These are phyloP conservation scores for Gobiocypris rarus DNA, from an alignment of 2,113 vertebrate species.

Conservation along the genomic window DNA sequence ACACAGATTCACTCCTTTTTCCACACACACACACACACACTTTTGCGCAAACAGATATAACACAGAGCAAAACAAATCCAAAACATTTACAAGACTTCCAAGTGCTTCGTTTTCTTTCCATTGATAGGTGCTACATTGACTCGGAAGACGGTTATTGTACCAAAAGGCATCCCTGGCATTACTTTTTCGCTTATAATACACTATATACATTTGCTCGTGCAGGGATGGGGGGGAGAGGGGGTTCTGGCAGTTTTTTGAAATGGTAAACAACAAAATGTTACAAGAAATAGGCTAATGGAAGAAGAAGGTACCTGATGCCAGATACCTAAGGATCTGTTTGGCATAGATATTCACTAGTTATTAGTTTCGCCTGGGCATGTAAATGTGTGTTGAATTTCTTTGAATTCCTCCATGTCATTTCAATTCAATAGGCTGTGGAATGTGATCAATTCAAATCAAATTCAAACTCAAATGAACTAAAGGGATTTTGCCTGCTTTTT, in stretches of 20 bases:
- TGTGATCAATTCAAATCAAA: constrained; percentile 14
- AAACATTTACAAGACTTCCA: constrained; percentile 52
- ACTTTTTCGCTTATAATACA: constrained; percentile 47
- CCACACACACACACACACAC: constrained; percentile 46
- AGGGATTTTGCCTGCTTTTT: neutral
- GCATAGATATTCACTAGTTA: neutral
- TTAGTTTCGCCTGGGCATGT: neutral
- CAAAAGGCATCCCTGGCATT: constrained; percentile 72
- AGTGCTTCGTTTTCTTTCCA: constrained; percentile 32
- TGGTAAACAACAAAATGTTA: constrained; percentile 13
- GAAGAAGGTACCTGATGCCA: neutral
- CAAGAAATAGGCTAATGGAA: constrained; percentile 16
- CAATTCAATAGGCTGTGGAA: neutral
- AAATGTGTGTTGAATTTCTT: neutral
- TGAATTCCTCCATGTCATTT: constrained; percentile 1
- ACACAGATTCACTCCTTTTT: neutral
- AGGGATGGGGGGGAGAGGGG: constrained; percentile 23
- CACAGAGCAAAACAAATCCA: constrained; percentile 59
- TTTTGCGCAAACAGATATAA: constrained; percentile 69
- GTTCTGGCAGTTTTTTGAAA: constrained; percentile 49
- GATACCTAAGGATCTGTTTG: constrained; percentile 14
- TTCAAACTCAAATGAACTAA: neutral
- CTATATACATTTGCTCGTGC: constrained; percentile 33
- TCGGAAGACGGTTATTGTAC: constrained; percentile 54
- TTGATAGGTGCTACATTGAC: constrained; percentile 46